These are phyloP conservation scores for Sitophilus oryzae DNA, from an alignment of 1,140 invertebrate species.

Conservation along the genomic window DNA sequence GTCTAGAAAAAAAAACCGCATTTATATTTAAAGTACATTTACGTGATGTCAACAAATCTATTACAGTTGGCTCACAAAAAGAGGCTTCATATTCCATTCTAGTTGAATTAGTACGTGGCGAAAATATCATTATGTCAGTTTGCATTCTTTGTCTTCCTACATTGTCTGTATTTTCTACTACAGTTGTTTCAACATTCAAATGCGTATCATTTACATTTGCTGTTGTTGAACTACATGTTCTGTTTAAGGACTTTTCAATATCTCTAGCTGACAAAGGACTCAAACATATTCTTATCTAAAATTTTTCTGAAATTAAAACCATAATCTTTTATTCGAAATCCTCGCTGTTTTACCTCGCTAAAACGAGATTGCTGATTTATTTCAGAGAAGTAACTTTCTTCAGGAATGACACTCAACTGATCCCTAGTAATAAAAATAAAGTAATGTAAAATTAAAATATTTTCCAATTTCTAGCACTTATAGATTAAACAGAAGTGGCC, in stretches of 20 bases:
- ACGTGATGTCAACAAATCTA: neutral
- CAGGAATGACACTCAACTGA: neutral
- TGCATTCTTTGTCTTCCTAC: neutral
- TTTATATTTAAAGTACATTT: neutral
- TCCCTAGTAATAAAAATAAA: too few species aligned
- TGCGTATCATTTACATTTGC: slow-evolving; percentile 6
- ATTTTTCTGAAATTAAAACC: neutral
- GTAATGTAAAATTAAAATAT: too few species aligned
- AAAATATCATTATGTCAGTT: slow-evolving; percentile 9
- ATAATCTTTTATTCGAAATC: too few species aligned
- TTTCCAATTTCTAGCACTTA: too few species aligned
- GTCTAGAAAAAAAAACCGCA: neutral
- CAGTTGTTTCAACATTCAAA: slow-evolving; percentile 5
- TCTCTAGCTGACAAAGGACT: slow-evolving; percentile 1
- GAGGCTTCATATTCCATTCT: neutral
- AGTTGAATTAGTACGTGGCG: slow-evolving; percentile 9
- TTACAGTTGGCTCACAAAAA: neutral
- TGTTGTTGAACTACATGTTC: neutral
- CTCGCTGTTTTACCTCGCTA: neutral
- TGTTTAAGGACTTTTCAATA: neutral
- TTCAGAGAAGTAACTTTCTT: neutral
- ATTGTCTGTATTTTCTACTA: slow-evolving; percentile 1
- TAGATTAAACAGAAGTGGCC: too few species aligned
- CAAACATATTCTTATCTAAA: slow-evolving; percentile 6
- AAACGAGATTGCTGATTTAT: neutral